Evolutionary conservation across 1,140 invertebrate species (phyloP).

Genomic region (Cydia fagiglandana): DNA sequence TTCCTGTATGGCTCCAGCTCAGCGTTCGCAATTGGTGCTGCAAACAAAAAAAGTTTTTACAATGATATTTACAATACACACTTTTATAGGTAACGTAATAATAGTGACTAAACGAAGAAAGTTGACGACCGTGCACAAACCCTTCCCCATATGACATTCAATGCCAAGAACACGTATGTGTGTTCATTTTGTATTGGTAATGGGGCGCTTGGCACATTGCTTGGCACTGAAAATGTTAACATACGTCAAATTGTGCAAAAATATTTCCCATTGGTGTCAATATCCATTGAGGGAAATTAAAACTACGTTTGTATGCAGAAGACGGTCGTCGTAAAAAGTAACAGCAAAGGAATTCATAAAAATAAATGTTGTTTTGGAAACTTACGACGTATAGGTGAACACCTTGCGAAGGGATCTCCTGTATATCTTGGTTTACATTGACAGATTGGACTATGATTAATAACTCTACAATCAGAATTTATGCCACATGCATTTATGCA

Average conservation of each 20-base stretch:
- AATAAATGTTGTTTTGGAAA: slow-evolving; percentile 33
- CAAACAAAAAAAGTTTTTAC: slow-evolving; percentile 44
- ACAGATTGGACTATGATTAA: slow-evolving; percentile 87
- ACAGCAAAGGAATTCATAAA: not conserved
- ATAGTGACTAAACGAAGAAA: no score
- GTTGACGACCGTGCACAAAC: no score
- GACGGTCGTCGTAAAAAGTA: not conserved
- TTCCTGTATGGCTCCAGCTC: slow-evolving; percentile 80
- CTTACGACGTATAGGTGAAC: slow-evolving; percentile 81
- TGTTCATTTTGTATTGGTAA: no score
- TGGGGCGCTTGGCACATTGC: no score
- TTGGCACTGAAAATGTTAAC: no score
- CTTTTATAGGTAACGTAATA: no score
- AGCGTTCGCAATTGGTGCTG: slow-evolving; percentile 65
- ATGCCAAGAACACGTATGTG: no score
- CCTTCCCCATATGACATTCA: no score
- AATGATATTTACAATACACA: slow-evolving; percentile 23
- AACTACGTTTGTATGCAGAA: no score
- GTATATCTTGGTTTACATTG: slow-evolving; percentile 83
- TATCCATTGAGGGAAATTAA: no score
- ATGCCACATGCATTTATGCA: slow-evolving; percentile 83
- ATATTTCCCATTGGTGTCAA: no score
- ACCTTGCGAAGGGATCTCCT: slow-evolving; percentile 87
- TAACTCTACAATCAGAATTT: slow-evolving; percentile 83
- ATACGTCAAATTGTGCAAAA: no score